Percentiles rank a stretch among this genome's conserved stretches.
phyloP scores from a whole-genome alignment of 2,113 vertebrate species.

The Saccopteryx leptura region DNA sequence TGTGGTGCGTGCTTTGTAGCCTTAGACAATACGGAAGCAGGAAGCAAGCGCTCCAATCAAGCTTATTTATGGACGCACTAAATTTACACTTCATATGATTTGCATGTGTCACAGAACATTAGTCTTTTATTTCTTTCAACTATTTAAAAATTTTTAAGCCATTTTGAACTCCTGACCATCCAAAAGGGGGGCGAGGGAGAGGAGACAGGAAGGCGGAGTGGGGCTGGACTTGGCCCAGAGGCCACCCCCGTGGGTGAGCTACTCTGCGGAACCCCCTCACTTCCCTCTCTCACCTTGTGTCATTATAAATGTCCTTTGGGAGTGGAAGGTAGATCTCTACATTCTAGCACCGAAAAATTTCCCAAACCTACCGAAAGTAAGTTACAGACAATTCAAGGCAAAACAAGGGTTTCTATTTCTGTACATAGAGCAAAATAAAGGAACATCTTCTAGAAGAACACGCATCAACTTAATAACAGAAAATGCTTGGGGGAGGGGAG shows the following conservation, averaged over 20 bases:
- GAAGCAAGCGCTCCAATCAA: background rate
- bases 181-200: background rate
- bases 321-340: background rate
- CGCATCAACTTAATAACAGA: background rate
- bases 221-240: background rate
- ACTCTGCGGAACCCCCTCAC: background rate
- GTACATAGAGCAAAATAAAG: background rate
- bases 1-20: background rate
- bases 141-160: background rate
- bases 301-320: background rate
- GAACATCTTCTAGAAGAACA: background rate
- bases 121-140: background rate
- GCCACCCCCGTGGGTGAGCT: background rate
- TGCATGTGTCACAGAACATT: background rate
- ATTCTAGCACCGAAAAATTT: background rate
- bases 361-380: background rate
- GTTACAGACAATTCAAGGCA: background rate
- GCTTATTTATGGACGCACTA: background rate
- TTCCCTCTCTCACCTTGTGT: background rate
- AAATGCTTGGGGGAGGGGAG: background rate
- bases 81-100: background rate
- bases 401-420: background rate
- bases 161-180: background rate
- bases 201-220: background rate
- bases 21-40: background rate